phyloP scores from a whole-genome alignment of 2,888 invertebrate species.

The Hemithea aestivaria region DNA sequence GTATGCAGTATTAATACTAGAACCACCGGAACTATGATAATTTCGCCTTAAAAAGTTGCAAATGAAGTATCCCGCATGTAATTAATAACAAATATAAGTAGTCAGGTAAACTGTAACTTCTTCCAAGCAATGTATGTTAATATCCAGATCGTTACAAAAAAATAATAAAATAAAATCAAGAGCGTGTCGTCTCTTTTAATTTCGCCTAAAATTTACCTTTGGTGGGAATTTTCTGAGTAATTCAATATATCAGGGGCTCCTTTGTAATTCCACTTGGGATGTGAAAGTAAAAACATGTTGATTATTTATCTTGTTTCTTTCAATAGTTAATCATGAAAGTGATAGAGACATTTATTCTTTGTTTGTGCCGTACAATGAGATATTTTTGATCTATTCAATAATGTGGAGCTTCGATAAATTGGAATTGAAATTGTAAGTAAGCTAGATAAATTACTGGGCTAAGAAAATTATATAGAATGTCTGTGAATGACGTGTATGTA shows the following conservation, averaged over 20 bases:
- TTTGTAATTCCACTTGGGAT: conserved; percentile 41
- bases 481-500: too few relatives aligned
- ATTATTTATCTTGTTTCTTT: too few relatives aligned
- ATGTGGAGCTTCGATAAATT: too few relatives aligned
- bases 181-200: conserved; percentile 46
- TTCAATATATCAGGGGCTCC: conserved; percentile 45
- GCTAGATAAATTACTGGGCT: too few relatives aligned
- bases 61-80: conserved; percentile 43
- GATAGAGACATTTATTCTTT: too few relatives aligned
- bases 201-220: conserved; percentile 36
- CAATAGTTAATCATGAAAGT: too few relatives aligned
- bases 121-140: conserved; percentile 60
- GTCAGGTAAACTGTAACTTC: conserved; percentile 47
- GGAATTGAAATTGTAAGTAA: too few relatives aligned
- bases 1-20: too few relatives aligned
- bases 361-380: too few relatives aligned
- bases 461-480: too few relatives aligned
- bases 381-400: too few relatives aligned
- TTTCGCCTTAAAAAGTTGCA: conserved; percentile 44
- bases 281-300: neutral
- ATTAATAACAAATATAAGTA: conserved; percentile 50
- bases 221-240: conserved; percentile 39
- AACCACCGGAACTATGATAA: too few relatives aligned
- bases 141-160: conserved; percentile 66
- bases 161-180: conserved; percentile 54